Conservation (phyloP, 1,140 invertebrate species). For the Doryteuthis pealeii region DNA sequence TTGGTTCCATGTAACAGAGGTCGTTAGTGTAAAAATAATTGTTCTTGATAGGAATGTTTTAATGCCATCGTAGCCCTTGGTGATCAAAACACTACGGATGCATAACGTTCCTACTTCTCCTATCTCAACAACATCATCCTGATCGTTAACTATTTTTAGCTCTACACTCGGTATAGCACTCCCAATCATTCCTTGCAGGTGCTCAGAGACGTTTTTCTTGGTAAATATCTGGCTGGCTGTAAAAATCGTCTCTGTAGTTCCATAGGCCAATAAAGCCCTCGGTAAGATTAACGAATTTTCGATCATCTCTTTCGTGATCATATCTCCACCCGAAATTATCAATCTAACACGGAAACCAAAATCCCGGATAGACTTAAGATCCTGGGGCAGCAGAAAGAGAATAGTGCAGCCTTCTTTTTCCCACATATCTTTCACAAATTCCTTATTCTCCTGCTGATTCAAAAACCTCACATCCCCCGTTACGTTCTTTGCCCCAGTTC, state of each 20-base stretch:
- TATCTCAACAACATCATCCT: not conserved
- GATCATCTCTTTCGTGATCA: not conserved
- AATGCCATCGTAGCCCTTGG: not conserved
- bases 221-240: not conserved
- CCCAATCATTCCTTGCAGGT: not conserved
- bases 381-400: not conserved
- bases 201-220: not conserved
- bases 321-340: not conserved
- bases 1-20: not conserved
- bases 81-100: not conserved
- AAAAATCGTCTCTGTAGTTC: not conserved
- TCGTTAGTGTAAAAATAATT: not conserved
- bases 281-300: not conserved
- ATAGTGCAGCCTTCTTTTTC: not conserved
- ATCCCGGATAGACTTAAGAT: not conserved
- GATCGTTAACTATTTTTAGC: conserved; percentile 1
- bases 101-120: not conserved
- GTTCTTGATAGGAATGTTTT: not conserved
- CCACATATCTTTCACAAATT: not conserved
- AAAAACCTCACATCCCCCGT: not conserved
- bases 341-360: not conserved
- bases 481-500: not conserved
- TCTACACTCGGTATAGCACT: not conserved
- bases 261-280: not conserved
- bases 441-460: not conserved